Evolutionary conservation across 2,888 invertebrate genomes (phyloP).

Genomic region (Conomelus anceps): DNA sequence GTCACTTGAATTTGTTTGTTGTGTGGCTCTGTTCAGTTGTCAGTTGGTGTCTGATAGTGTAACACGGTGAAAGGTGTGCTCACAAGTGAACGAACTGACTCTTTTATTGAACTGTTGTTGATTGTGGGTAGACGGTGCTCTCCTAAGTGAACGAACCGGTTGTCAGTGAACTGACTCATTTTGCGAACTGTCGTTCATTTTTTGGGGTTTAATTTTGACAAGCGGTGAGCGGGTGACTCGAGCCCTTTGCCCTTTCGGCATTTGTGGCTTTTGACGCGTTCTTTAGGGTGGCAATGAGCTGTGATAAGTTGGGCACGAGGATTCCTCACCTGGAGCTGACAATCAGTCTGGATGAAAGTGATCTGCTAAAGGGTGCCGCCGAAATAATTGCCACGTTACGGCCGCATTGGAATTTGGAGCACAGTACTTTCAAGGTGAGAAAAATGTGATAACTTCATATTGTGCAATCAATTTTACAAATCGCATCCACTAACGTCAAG

Average conservation of each 20-base stretch:
- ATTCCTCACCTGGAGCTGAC: conserved; percentile 24
- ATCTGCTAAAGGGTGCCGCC: conserved; percentile 59
- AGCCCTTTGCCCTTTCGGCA: neutral
- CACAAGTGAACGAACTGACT: neutral
- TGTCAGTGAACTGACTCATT: neutral
- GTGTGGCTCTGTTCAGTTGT: neutral
- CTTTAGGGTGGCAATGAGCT: neutral
- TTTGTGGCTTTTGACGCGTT: neutral
- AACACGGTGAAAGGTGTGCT: neutral
- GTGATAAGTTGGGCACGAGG: too few relatives aligned
- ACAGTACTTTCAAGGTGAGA: conserved; percentile 65
- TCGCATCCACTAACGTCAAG: too few relatives aligned
- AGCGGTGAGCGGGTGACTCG: neutral
- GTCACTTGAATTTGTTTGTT: neutral
- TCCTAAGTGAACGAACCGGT: too few relatives aligned
- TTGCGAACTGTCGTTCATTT: neutral
- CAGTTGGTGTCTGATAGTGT: neutral
- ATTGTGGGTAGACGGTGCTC: too few relatives aligned
- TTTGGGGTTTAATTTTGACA: too few relatives aligned
- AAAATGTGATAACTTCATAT: neutral
- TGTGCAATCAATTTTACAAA: neutral
- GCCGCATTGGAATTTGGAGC: conserved; percentile 59
- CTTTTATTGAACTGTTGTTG: neutral
- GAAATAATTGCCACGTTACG: conserved; percentile 60
- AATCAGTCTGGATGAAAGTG: conserved; percentile 46